Evolutionary conservation across 64 coral and sea anemone genomes (phyloP).

Genomic region (Platygyra sinensis): DNA sequence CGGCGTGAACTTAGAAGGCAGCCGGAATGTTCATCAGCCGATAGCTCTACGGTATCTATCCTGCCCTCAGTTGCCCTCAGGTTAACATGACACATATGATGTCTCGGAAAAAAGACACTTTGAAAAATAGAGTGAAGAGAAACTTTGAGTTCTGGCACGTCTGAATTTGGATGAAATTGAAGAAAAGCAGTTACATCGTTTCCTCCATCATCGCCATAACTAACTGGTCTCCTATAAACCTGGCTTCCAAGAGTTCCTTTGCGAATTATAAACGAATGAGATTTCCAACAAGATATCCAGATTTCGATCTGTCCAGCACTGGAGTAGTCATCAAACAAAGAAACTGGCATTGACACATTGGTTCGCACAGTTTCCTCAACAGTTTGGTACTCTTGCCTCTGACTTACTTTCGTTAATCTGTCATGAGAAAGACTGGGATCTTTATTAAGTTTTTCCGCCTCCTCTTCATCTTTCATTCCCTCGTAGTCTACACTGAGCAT

Average conservation of each 20-base stretch:
- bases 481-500: no score
- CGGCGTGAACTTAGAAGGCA: no score
- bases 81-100: conserved; percentile 5
- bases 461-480: background rate
- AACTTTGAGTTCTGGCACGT: background rate
- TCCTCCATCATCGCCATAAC: background rate
- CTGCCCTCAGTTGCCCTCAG: conserved; percentile 17
- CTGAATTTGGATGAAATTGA: background rate
- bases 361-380: conserved; percentile 3
- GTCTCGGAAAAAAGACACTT: background rate
- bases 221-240: conserved; percentile 22
- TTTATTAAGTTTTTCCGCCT: conserved; percentile 6
- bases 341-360: background rate
- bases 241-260: conserved; percentile 12
- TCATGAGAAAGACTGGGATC: conserved; percentile 24
- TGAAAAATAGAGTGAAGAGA: background rate
- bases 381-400: conserved; percentile 11
- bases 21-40: no score
- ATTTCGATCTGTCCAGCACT: background rate
- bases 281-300: conserved; percentile 13
- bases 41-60: background rate
- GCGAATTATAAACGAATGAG: background rate
- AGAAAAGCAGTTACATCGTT: conserved; percentile 17
- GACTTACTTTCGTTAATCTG: conserved; percentile 10
- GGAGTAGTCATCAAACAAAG: background rate